Base-by-base conservation (phyloP, 2,113 vertebrate species). In the Atrichornis clamosus region DNA sequence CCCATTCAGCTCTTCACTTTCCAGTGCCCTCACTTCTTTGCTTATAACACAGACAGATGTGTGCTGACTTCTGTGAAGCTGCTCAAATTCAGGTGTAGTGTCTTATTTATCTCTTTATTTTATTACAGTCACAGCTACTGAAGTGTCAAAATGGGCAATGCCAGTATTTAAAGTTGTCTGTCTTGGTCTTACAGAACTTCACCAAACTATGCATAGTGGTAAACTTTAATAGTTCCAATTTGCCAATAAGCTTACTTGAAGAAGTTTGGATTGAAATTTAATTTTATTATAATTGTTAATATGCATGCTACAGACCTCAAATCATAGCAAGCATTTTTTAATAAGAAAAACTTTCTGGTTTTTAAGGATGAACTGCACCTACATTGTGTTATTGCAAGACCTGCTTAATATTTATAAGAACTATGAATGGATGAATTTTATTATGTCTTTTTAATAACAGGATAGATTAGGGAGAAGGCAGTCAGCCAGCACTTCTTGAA, bases 151-250 rank as follows among this genome's bases (percentile, higher is more conserved):
- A 67, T 42, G 62, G 32, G 24, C n/a, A 67, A 42, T 68, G 21
- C 3, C 44, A 75, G 11, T 50, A 87, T 37, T 67, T 82, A 11
- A n/a, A 0, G 0, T 16, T 59, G 50, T 1, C 32, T 78, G 30
- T 23, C 41, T 41, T 50, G 6, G 22, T 60, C 9, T 69, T 60
- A 14, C 8, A 69, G 8, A 26, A 53, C 3, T 33, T 74, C 67
- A 50, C 6, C 32, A 78, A 91, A n/a, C 2, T 32, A 15, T 5
- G 1, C 1, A 4, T 24, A 6, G 22, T 35, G 17, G 10, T 41
- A 78, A 78, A 59, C 2, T 47, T 78, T 15, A 53, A 50, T 39
- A 62, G 62, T 92, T 58, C 49, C 5, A 55, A 73, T 55, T 35
- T 68, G 1, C 2, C 21, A 13, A 32, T 41, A 53, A 68, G 4